A percentile compares a stretch with the other conserved stretches of the same genome.
These are phyloP conservation scores for Leucania comma DNA, from an alignment of 2,888 invertebrate genomes.

Conservation along the genomic window DNA sequence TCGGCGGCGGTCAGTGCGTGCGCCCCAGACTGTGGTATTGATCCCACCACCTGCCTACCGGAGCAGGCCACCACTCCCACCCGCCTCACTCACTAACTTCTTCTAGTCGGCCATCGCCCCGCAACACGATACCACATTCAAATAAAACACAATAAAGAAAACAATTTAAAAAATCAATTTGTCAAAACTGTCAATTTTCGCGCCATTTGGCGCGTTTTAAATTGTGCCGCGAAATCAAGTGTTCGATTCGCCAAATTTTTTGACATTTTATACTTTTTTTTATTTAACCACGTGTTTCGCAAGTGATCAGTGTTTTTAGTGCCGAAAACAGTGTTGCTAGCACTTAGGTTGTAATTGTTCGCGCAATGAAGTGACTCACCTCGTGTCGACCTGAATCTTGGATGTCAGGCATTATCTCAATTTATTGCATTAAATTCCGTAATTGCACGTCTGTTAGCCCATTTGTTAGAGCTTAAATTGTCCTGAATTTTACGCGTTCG, in stretches of 20 bases:
- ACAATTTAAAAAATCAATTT: constrained; percentile 67
- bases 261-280: constrained; percentile 41
- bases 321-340: constrained; percentile 69
- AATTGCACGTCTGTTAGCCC: constrained; percentile 70
- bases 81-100: constrained; percentile 79
- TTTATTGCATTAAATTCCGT: constrained; percentile 78
- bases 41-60: constrained; percentile 87
- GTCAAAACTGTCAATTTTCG: constrained; percentile 64
- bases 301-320: constrained; percentile 67
- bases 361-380: constrained; percentile 79
- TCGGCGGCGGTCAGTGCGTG: constrained; percentile 89
- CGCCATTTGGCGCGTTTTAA: constrained; percentile 60
- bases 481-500: constrained; percentile 50
- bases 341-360: constrained; percentile 72
- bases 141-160: constrained; percentile 67
- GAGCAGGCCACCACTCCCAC: constrained; percentile 85
- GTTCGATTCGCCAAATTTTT: constrained; percentile 62
- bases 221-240: constrained; percentile 60
- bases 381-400: constrained; percentile 74
- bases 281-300: constrained; percentile 64
- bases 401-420: constrained; percentile 78
- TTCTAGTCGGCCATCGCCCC: constrained; percentile 88
- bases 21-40: constrained; percentile 87
- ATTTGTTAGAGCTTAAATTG: constrained; percentile 53
- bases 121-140: constrained; percentile 80